These are phyloP conservation scores for Cremastinae sp. DNA, from an alignment of 2,888 invertebrate genomes.

Conservation along the genomic window DNA sequence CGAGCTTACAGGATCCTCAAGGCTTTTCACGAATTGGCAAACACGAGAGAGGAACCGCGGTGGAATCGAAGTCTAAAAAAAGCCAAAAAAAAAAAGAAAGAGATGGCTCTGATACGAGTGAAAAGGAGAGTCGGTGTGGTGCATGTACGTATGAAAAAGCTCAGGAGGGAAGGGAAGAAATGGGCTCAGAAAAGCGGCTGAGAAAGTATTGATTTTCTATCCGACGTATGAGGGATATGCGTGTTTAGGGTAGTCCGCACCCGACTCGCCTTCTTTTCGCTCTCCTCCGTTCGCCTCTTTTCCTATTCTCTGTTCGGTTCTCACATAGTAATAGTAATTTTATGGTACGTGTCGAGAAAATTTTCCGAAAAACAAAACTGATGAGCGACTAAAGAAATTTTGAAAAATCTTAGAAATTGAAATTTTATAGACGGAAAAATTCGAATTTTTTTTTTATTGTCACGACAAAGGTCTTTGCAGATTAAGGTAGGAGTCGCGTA, in stretches of 20 bases:
- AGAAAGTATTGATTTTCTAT: slow-evolving; percentile 78
- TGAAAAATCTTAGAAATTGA: no score
- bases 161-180: slow-evolving; percentile 64
- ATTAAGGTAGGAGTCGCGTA: no score
- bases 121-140: slow-evolving; percentile 18
- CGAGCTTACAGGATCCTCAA: slow-evolving; percentile 2
- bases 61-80: slow-evolving; percentile 22
- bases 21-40: slow-evolving; percentile 28
- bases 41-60: slow-evolving; percentile 28
- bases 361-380: no score
- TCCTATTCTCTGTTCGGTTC: not conserved
- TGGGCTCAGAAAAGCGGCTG: slow-evolving; percentile 72
- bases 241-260: slow-evolving; percentile 73
- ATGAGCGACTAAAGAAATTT: no score
- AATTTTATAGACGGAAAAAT: no score
- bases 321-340: no score
- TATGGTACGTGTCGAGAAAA: no score
- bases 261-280: slow-evolving; percentile 21
- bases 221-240: slow-evolving; percentile 77
- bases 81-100: slow-evolving; percentile 30
- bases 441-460: no score
- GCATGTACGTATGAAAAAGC: slow-evolving; percentile 30
- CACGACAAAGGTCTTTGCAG: no score
- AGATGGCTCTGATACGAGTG: slow-evolving; percentile 26
- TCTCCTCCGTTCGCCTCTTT: not conserved